Evolutionary conservation across 2,888 invertebrate genomes (phyloP), one percentile per base, ranked within the genome.

Genomic region (Drosophila mimica): DNA sequence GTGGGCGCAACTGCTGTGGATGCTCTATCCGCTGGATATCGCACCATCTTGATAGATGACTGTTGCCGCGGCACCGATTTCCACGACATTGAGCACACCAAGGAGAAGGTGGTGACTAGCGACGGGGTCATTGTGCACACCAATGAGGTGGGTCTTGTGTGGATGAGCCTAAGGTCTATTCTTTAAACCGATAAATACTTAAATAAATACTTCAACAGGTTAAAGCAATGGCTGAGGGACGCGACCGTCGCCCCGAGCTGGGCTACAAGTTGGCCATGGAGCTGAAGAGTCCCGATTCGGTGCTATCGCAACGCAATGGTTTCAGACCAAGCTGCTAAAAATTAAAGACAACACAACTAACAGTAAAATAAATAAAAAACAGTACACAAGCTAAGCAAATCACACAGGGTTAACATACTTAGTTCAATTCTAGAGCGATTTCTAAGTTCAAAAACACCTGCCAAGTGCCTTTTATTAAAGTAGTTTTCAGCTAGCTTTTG

Each of bases 1-100:
- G 99, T 99, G 8, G 97, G 96, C 95, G 91, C 97, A 7, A 98
- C 98, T 0, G 97, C 97, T 43, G 95, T 96, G 0, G 97, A 98
- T 93, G 96, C 98, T 0, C 93, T 98, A n/a, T 97, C 97, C 2
- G 96, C 97, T 83, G 98, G 98, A 0, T 98, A 98, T 94, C 95
- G 98, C 77, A 97, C 98, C 15, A 95, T 98, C 58, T 93, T 99
- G 36, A 95, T 99, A 13, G 98, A 98, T 83, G 98, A 99, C 93
- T 98, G 98, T 78, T 96, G 97, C 84, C 95, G 98, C 56, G 99
- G 98, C 3, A 98, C 98, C 0, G 96, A 97, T 92, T 93, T 97
- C 34, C 95, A 96, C 28, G 97, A 97, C 91, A 98, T 99, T 68
- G 96, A 97, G 92, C 95, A 95, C 87, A 97, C 97, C 51, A 97